Conservation (phyloP, 2,888 invertebrate genomes). For the Phengaris alcon region DNA sequence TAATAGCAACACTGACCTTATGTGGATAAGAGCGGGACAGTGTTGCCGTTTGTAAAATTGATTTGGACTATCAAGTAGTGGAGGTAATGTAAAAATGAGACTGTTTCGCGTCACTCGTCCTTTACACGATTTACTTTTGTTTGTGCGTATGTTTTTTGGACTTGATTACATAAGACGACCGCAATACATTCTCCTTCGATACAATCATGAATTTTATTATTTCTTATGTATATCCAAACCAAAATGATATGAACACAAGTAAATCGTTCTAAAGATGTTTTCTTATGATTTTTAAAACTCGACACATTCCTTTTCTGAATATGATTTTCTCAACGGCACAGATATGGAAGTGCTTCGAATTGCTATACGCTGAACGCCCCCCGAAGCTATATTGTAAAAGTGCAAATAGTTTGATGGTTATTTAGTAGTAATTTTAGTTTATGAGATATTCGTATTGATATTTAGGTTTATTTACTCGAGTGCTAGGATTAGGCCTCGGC, state of each 20-base stretch:
- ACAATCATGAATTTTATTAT: background rate
- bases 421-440: slow-evolving; percentile 66
- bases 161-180: background rate
- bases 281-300: slow-evolving; percentile 28
- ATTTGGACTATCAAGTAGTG: too few species aligned
- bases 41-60: too few species aligned
- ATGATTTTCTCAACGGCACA: slow-evolving; percentile 18
- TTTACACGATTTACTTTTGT: background rate
- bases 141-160: background rate
- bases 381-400: slow-evolving; percentile 72
- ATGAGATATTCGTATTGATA: slow-evolving; percentile 41
- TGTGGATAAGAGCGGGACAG: too few species aligned
- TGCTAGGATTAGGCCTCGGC: slow-evolving; percentile 21
- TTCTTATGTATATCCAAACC: background rate
- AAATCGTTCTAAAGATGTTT: slow-evolving; percentile 23
- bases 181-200: background rate
- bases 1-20: too few species aligned
- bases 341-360: slow-evolving; percentile 67
- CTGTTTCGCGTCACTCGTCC: background rate
- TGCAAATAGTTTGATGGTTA: slow-evolving; percentile 71
- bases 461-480: slow-evolving; percentile 33
- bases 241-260: slow-evolving; percentile 33
- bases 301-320: slow-evolving; percentile 18
- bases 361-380: slow-evolving; percentile 75
- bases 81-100: background rate